Conservation (phyloP, 1,140 invertebrate species). For the Euglossa dilemma region DNA sequence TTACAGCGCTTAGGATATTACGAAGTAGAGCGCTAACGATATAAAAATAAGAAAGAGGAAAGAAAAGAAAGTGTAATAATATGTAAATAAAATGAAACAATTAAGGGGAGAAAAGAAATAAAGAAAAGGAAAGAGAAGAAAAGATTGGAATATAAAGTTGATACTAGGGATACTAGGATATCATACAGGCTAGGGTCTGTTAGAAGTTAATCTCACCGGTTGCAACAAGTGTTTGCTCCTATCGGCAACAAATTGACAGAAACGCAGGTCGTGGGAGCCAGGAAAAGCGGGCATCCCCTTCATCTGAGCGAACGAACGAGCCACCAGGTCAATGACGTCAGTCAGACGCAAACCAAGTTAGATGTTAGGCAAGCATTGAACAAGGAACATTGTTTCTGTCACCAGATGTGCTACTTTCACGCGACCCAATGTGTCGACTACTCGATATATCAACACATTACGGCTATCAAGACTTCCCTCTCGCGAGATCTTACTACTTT, state of each 20-base stretch:
- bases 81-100: background rate
- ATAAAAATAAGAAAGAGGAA: background rate
- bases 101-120: background rate
- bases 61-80: background rate
- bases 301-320: slow-evolving; percentile 88
- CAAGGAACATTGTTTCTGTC: slow-evolving; percentile 83
- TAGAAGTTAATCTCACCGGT: slow-evolving; percentile 91
- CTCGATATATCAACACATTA: slow-evolving; percentile 57
- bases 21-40: background rate
- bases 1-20: slow-evolving; percentile 5
- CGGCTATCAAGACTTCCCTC: slow-evolving; percentile 62
- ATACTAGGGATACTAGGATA: slow-evolving; percentile 69
- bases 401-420: slow-evolving; percentile 81
- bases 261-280: slow-evolving; percentile 95
- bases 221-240: slow-evolving; percentile 96
- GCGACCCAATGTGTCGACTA: slow-evolving; percentile 65
- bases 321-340: slow-evolving; percentile 80
- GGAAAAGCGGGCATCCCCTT: slow-evolving; percentile 95
- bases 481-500: slow-evolving; percentile 5
- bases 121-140: background rate
- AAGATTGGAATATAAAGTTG: slow-evolving; percentile 56
- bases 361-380: slow-evolving; percentile 83
- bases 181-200: slow-evolving; percentile 76
- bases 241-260: slow-evolving; percentile 96
- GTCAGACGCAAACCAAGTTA: slow-evolving; percentile 79